Evolutionary conservation across 2,113 vertebrate genomes (phyloP).

Genomic region (Oreochromis aureus): DNA sequence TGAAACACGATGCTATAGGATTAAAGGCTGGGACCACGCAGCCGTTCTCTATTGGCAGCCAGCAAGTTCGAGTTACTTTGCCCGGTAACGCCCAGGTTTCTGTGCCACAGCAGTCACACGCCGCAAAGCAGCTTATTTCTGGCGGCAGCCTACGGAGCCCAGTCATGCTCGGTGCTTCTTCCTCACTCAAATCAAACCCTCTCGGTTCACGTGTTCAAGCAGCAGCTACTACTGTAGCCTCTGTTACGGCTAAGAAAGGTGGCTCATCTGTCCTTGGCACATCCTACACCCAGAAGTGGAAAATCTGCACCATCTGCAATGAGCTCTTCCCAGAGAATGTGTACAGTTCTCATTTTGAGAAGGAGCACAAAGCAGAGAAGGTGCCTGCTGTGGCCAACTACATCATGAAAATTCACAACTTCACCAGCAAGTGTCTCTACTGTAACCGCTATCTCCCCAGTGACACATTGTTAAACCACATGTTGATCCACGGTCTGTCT

Average conservation of each 20-base stretch:
- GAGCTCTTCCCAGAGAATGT: slow-evolving; percentile 98
- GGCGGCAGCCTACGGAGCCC: slow-evolving; percentile 80
- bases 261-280: slow-evolving; percentile 77
- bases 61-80: slow-evolving; percentile 81
- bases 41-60: slow-evolving; percentile 74
- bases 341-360: slow-evolving; percentile 95
- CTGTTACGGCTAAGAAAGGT: slow-evolving; percentile 67
- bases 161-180: slow-evolving; percentile 66
- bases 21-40: slow-evolving; percentile 79
- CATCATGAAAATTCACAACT: slow-evolving; percentile 99
- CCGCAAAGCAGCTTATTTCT: slow-evolving; percentile 86
- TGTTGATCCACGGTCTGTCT: slow-evolving; percentile 95
- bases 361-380: slow-evolving; percentile 98
- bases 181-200: slow-evolving; percentile 81
- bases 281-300: slow-evolving; percentile 97
- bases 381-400: slow-evolving; percentile 96
- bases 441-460: slow-evolving; percentile 98
- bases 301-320: slow-evolving; percentile 98
- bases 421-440: slow-evolving; percentile 98
- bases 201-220: slow-evolving; percentile 81
- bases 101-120: slow-evolving; percentile 85
- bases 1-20: slow-evolving; percentile 83
- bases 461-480: slow-evolving; percentile 94
- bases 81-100: slow-evolving; percentile 84
- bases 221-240: slow-evolving; percentile 71